These are phyloP conservation scores for Meteorus cinctellus DNA, from an alignment of 2,888 invertebrate genomes.

Conservation along the genomic window DNA sequence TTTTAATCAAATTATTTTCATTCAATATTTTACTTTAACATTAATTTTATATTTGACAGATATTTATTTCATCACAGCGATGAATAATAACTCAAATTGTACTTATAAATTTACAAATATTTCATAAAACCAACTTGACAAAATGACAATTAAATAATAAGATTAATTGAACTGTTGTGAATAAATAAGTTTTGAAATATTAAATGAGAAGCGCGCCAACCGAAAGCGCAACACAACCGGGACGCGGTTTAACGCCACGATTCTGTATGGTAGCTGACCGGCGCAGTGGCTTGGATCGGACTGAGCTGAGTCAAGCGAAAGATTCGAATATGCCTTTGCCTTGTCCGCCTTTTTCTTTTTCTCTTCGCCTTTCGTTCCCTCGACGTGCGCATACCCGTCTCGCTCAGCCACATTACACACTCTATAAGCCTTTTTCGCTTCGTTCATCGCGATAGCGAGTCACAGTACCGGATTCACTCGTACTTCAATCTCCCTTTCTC, in stretches of 20 bases:
- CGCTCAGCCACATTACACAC: slow-evolving; percentile 22
- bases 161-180: neutral
- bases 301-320: slow-evolving; percentile 64
- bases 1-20: slow-evolving; percentile 2
- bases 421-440: slow-evolving; percentile 56
- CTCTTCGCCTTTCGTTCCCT: slow-evolving; percentile 42
- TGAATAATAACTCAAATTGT: neutral
- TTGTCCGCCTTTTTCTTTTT: slow-evolving; percentile 42
- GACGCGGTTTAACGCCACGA: slow-evolving; percentile 29
- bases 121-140: neutral
- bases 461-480: slow-evolving; percentile 28
- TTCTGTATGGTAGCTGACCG: slow-evolving; percentile 50
- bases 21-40: slow-evolving; percentile 10
- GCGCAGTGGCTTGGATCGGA: slow-evolving; percentile 65
- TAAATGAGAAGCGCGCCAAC: slow-evolving; percentile 20
- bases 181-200: neutral
- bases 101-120: neutral
- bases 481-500: slow-evolving; percentile 19
- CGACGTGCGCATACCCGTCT: slow-evolving; percentile 20
- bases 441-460: slow-evolving; percentile 60
- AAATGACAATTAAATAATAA: neutral
- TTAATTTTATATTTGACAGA: neutral
- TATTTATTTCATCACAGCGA: neutral
- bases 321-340: slow-evolving; percentile 62
- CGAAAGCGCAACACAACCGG: slow-evolving; percentile 26